Evolutionary conservation across 2,888 invertebrate species (phyloP).

Genomic region (Amaurobius ferox): DNA sequence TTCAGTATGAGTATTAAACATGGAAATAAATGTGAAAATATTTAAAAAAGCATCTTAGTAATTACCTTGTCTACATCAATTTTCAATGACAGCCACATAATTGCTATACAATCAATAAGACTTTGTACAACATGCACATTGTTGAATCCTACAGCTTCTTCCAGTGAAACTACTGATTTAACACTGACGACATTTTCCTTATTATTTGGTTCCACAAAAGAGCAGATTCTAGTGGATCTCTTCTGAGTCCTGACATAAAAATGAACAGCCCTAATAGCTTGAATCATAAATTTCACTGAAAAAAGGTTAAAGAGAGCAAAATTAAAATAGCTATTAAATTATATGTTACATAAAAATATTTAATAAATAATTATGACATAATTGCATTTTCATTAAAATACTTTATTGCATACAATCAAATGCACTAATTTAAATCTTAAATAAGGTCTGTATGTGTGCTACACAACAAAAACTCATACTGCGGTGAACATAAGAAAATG

Average conservation of each 20-base stretch:
- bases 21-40: too few species aligned
- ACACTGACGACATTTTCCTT: neutral
- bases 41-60: too few species aligned
- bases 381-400: too few species aligned
- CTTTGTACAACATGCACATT: neutral
- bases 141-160: neutral
- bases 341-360: too few species aligned
- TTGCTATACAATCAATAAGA: neutral
- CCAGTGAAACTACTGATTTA: neutral
- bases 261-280: neutral
- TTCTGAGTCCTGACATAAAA: neutral
- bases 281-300: neutral
- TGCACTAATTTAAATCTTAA: too few species aligned
- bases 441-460: too few species aligned
- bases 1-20: too few species aligned
- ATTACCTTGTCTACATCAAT: neutral
- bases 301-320: neutral
- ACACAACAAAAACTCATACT: too few species aligned
- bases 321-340: too few species aligned
- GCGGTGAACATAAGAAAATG: too few species aligned
- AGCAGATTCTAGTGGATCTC: neutral
- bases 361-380: too few species aligned
- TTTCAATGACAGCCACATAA: neutral
- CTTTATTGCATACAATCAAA: too few species aligned
- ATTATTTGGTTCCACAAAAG: neutral